Evolutionary conservation across 2,888 invertebrate species (phyloP), one percentile per base, ranked within the genome.

Genomic region (Sarcophaga carnaria): DNA sequence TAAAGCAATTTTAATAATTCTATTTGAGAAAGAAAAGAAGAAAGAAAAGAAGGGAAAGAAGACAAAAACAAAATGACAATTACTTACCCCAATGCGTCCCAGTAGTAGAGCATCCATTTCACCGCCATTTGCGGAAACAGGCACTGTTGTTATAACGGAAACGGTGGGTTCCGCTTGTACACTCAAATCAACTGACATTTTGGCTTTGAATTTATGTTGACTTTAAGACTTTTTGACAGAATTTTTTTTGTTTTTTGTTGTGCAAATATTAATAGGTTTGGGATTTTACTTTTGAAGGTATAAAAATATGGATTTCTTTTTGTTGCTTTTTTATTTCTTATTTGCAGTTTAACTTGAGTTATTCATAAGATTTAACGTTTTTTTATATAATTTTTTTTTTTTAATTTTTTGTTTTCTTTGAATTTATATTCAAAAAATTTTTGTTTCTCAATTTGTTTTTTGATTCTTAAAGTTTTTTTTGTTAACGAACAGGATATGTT

Each of bases 41-140:
- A 10, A 22, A 66, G 49, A 59, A 10, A 77, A 25, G 5, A 59
- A 49, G 17, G 54, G 8, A 67, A 8, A 2, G 37, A 69, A 11
- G 1, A 22, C 22, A 37, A 64, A 71, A 47, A 27, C 10, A 62
- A 17, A 74, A 69, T n/a, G 4, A 22, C 2, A 27, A 54, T 88
- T 37, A 93, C 96, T 96, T 94, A 97, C 96, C 96, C 96, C 95
- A 75, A 96, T 96, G 91, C 96, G 94, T 89, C 96, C 96, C 80
- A 97, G 95, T 88, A 97, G 95, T 89, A 97, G 93, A 70, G 96
- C 96, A 92, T 97, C 96, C 96, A 97, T 96, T 94, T 96, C 96
- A 89, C 96, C 96, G 93, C 96, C 96, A 91, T 92, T 93, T 85
- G 93, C 93, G 71, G 93, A 91, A 82, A 91, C 93, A 47, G 93